phyloP scores from a whole-genome alignment of 1,140 invertebrate genomes.

The Epicauta chinensis region DNA sequence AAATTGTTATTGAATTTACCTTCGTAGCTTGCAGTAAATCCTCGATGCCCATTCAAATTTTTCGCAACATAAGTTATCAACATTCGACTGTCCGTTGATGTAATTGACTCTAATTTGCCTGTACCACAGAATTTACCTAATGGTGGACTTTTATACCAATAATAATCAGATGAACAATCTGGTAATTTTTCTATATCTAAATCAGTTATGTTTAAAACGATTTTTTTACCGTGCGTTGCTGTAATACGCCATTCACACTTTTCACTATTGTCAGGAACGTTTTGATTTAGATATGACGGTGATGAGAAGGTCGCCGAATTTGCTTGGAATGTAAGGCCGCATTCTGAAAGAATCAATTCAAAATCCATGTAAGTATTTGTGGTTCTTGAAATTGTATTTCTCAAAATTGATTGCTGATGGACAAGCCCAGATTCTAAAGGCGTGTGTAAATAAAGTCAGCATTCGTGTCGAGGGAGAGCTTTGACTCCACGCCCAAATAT shows the following conservation, averaged over 20 bases:
- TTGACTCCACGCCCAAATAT: no score
- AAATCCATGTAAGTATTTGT: no score
- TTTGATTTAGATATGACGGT: constrained; percentile 59
- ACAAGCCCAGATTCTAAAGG: no score
- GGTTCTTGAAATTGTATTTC: no score
- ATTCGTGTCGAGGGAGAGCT: no score
- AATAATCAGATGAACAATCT: constrained; percentile 84
- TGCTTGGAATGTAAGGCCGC: constrained; percentile 87
- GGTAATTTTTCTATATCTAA: constrained; percentile 84
- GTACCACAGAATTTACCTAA: constrained; percentile 82
- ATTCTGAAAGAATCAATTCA: constrained; percentile 66
- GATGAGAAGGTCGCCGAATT: constrained; percentile 77
- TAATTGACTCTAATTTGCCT: constrained; percentile 63
- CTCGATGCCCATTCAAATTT: constrained; percentile 57
- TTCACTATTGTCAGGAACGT: constrained; percentile 55
- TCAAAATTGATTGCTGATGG: no score
- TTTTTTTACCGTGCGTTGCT: constrained; percentile 92
- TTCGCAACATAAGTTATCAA: constrained; percentile 73
- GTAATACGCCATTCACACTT: constrained; percentile 94
- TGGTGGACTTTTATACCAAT: constrained; percentile 81
- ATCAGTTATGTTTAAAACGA: constrained; percentile 85
- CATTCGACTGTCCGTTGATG: constrained; percentile 76
- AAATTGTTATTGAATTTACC: no score
- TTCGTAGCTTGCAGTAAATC: constrained; percentile 79
- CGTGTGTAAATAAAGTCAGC: no score